Conservation (phyloP, 2,888 invertebrate species). For the Noctua janthina region DNA sequence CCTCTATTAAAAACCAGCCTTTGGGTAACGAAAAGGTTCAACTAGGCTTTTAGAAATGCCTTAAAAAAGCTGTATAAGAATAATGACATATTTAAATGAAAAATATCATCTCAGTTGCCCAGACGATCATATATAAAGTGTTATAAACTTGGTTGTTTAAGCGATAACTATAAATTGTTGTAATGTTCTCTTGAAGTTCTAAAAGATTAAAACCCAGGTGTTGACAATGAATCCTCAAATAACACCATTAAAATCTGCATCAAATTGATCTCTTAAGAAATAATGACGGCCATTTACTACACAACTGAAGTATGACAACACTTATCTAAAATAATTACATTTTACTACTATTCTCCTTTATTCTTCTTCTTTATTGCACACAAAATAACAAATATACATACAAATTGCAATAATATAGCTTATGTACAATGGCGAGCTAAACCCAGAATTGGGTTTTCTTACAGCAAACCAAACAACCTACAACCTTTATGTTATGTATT, state of each 20-base stretch:
- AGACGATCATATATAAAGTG: background rate
- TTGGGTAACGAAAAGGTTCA: no score
- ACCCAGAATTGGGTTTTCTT: no score
- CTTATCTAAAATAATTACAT: background rate
- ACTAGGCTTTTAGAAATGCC: no score
- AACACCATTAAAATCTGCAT: background rate
- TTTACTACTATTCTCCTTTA: background rate
- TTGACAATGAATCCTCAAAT: background rate
- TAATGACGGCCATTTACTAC: background rate
- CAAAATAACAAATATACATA: no score
- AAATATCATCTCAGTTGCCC: background rate
- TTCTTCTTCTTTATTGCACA: no score
- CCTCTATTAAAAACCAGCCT: no score
- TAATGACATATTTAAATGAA: background rate
- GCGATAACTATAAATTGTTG: constrained; percentile 9
- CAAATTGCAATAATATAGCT: no score
- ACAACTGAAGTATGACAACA: background rate
- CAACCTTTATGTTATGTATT: background rate
- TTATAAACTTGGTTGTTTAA: background rate
- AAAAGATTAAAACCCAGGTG: constrained; percentile 24
- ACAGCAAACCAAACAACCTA: no score
- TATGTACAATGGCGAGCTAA: no score
- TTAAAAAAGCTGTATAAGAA: background rate
- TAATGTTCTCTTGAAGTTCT: constrained; percentile 17
- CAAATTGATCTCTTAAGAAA: background rate